Evolutionary conservation across 2,797 vertebrate species (phyloP), one percentile per base, ranked within the genome.

Genomic region (Sylvilagus floridanus): DNA sequence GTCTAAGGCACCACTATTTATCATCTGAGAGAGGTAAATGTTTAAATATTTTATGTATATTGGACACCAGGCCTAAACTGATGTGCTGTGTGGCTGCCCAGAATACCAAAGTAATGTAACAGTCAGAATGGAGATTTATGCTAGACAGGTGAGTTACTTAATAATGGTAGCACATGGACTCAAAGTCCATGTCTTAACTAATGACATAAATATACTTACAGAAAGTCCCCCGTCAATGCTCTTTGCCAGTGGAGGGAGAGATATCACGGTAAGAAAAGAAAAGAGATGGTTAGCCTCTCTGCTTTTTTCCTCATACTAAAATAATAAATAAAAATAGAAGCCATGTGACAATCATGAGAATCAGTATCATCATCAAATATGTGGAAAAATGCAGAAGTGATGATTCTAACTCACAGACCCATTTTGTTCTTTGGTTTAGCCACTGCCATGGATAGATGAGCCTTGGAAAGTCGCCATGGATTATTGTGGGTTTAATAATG

Each of bases 401-500:
- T 42, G 6, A 87, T 78, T 72, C 19, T 63, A 42, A 7, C 26
- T 72, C 35, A n/a, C 69, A 63, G 42, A 10, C 3, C 37, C 71
- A 3, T 60, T 82, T 73, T 66, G 54, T 71, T 93, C 37, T 81
- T 75, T 83, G 52, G 66, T 76, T 95, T 88, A 91, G 28, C 32
- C 52, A 28, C 4, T 93, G 82, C 32, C 73, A 79, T 52, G 35
- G 81, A 69, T 26, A 93, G 72, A 82, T 71, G 84, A 62, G 7
- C 69, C 30, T 86, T 95, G 68, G 88, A 79, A 91, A 94, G 71
- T 42, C 13, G 35, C 35, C 24, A 21, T 84, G 81, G 83, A 54
- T 94, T 96, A 86, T 50, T 91, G 76, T 94, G 86, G 66, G 21
- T 73, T 95, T 89, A 91, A 93, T 94, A 88, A 95, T 50, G 37